Evolutionary conservation across 2,888 invertebrate genomes (phyloP), one percentile per base, ranked within the genome.

Genomic region (Mylabris sibirica): DNA sequence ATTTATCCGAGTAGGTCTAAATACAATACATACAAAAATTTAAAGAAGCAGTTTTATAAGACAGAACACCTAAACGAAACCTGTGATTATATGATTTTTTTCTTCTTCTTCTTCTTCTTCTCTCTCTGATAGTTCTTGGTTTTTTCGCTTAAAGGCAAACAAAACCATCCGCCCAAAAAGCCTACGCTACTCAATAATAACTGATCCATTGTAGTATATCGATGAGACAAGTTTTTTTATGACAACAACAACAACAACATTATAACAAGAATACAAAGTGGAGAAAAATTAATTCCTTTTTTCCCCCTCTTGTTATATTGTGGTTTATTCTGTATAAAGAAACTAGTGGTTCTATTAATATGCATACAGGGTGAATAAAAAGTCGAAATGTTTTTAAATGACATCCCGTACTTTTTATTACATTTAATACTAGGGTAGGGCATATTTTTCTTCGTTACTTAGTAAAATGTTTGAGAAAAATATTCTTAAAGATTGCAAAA

Each of bases 1-100:
- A 49, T 49, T 20, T 49, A 49, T 49, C 49, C n/a, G n/a, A n/a
- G n/a, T n/a, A n/a, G n/a, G 20, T 41, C 1, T 41, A 35, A 4
- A 30, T 30, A 38, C 1, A 38, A 44, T 9, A 49, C 8, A 1
- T 17, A 49, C 9, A 49, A 2, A 8, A 49, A 9, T 49, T 49
- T 49, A 49, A 49, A 49, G 49, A 49, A 49, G 20, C 49, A 20
- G 49, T 49, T 49, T 49, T 49, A 49, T 11, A 49, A 17, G 1
- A 20, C 6, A 44, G n/a, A 44, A 44, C 0, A 44, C 8, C 44
- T 6, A 49, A 49, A 20, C 14, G 2, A 49, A 49, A 49, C 49
- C 49, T 49, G 49, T 49, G 49, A 49, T 49, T 49, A 49, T 49
- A 49, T 20, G 11, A 49, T 49, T 49, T 49, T 49, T 49, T 49